Conservation (phyloP, 1,140 invertebrate genomes). For the Drosophila tristis region DNA sequence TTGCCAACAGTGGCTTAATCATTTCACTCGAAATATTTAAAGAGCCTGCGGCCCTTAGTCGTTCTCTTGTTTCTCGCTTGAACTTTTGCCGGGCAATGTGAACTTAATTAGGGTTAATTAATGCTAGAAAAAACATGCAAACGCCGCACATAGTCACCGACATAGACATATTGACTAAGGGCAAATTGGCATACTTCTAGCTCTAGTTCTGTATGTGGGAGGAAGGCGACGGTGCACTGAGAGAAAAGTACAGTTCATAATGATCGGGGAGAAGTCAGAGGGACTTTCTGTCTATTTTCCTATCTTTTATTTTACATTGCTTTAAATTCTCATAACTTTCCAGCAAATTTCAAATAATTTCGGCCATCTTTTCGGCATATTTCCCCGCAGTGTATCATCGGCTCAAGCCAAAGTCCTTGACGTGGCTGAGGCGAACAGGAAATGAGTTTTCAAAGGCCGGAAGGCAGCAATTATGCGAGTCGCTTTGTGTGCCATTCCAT, state of each 20-base stretch:
- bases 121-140: slow-evolving; percentile 59
- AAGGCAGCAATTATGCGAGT: slow-evolving; percentile 72
- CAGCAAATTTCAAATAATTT: too few species aligned
- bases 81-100: slow-evolving; percentile 30
- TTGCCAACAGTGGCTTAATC: slow-evolving; percentile 45
- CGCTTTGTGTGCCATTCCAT: slow-evolving; percentile 39
- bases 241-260: too few species aligned
- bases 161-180: slow-evolving; percentile 52
- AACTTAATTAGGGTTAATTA: slow-evolving; percentile 79
- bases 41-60: slow-evolving; percentile 24
- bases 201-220: slow-evolving; percentile 13
- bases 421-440: slow-evolving; percentile 46
- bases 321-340: too few species aligned
- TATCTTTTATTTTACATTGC: too few species aligned
- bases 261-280: too few species aligned
- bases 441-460: slow-evolving; percentile 75
- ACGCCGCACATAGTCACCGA: slow-evolving; percentile 12
- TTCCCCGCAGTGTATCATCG: too few species aligned
- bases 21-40: slow-evolving; percentile 56
- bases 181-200: slow-evolving; percentile 59
- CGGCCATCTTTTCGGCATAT: too few species aligned
- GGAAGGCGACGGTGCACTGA: neutral
- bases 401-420: neutral
- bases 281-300: too few species aligned
- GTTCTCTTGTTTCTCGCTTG: neutral